Evolutionary conservation across 2,888 invertebrate genomes (phyloP), one percentile per base, ranked within the genome.

Genomic region (Pheosia tremula): DNA sequence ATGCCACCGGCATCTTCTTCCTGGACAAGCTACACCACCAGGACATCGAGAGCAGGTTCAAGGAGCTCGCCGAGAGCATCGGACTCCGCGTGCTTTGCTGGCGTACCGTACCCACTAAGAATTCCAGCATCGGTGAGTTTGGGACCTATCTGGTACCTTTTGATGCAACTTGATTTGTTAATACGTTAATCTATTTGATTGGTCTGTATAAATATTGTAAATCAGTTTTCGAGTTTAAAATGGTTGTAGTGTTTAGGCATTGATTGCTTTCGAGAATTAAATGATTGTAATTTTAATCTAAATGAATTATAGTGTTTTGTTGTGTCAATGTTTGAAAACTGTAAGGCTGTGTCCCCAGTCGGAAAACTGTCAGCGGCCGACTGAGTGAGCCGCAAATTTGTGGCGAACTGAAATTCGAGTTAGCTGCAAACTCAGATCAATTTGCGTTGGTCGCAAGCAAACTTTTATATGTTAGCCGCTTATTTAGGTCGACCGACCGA

Each of bases 1-100:
- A 99, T 94, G 99, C 99, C 60, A 99, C 99, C 36, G 99, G 99
- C 66, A 98, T 99, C 71, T 95, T 99, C 84, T 99, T 98, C 93
- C 94, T 99, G 88, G 98, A 99, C 88, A 96, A 97, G 86, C 94
- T 95, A 58, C 96, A 97, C 80, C 97, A 97, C 80, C 94, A 95
- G 79, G 96, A 97, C 76, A 96, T 96, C 61, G 98, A 98, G 91
- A 94, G 95, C 74, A 96, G 96, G 78, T 98, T 99, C 88, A 95
- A 95, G 68, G 95, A 95, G 71, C 93, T 99, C 79, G 98, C 98
- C 61, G 95, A 96, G 76, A 97, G 96, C 77, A 95, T 98, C 83
- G 96, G 96, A 41, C 94, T 99, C 73, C 94, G 96, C 90, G 96
- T 99, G 64, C 88, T 99, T 66, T 97, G 97, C 83, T 99, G 99